Evolutionary conservation across 2,888 invertebrate genomes (phyloP).

Genomic region (Schrankia costaestrigalis): DNA sequence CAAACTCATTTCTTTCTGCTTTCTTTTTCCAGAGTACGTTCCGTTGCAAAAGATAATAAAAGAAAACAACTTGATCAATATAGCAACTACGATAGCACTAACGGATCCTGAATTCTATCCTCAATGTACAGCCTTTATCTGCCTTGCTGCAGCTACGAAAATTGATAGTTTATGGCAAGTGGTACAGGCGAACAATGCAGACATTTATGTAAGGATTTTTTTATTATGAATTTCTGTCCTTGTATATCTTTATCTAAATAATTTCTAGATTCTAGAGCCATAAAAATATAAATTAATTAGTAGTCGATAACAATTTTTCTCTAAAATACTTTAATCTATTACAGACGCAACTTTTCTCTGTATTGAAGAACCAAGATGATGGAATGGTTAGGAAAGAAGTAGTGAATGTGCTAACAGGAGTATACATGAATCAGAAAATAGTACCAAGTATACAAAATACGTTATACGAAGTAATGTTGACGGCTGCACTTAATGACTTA

Average conservation of each 20-base stretch:
- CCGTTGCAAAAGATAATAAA: constrained; percentile 36
- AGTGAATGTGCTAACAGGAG: constrained; percentile 77
- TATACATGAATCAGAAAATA: constrained; percentile 82
- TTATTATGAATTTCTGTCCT: too few relatives aligned
- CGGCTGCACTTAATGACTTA: constrained; percentile 83
- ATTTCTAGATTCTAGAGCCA: not conserved
- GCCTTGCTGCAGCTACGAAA: constrained; percentile 36
- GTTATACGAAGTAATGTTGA: constrained; percentile 80
- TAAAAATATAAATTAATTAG: too few relatives aligned
- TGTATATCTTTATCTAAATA: too few relatives aligned
- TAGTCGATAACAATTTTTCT: too few relatives aligned
- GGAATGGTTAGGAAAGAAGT: constrained; percentile 86
- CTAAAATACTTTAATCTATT: constrained; percentile 15
- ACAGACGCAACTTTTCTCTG: constrained; percentile 66
- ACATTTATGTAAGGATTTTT: constrained; percentile 32
- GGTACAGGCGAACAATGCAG: constrained; percentile 21
- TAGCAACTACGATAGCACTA: constrained; percentile 33
- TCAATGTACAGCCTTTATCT: constrained; percentile 36
- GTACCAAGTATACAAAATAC: constrained; percentile 62
- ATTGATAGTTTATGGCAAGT: constrained; percentile 39
- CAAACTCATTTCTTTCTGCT: too few relatives aligned
- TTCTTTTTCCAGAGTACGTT: constrained; percentile 33
- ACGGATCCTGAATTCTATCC: constrained; percentile 34
- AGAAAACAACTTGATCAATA: constrained; percentile 28
- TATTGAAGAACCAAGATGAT: constrained; percentile 79